Percentiles rank a stretch among this genome's conserved stretches.
phyloP scores from a whole-genome alignment of 2,888 invertebrate genomes.

The Dorcus parallelipipedus region DNA sequence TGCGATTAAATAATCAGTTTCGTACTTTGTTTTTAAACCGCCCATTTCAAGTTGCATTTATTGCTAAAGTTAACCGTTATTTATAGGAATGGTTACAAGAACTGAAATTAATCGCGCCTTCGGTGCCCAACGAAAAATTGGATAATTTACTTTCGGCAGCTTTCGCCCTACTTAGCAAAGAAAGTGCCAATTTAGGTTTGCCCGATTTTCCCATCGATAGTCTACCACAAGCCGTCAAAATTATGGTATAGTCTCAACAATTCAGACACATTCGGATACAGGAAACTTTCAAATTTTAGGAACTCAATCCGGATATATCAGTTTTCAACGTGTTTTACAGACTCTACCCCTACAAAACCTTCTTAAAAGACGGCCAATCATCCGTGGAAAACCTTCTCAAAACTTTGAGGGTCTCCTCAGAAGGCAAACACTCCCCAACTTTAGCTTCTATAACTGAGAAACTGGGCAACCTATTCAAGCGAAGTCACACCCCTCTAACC shows the following conservation, averaged over 20 bases:
- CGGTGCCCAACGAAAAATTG: conserved; percentile 54
- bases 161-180: conserved; percentile 74
- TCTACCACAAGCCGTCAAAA: conserved; percentile 61
- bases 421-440: conserved; percentile 5
- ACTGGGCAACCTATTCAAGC: conserved; percentile 16
- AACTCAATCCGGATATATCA: conserved; percentile 64
- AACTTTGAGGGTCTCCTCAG: conserved; percentile 54
- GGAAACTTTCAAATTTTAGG: conserved; percentile 52
- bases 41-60: no score
- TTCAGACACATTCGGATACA: no score
- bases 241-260: conserved; percentile 56
- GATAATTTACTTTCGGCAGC: conserved; percentile 72
- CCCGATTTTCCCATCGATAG: conserved; percentile 91
- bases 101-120: conserved; percentile 52
- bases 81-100: conserved; percentile 57
- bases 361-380: conserved; percentile 72
- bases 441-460: conserved; percentile 12
- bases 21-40: no score
- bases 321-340: conserved; percentile 68
- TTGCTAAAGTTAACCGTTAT: not conserved
- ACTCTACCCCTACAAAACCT: conserved; percentile 79
- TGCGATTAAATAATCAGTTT: not conserved
- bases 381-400: conserved; percentile 70
- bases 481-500: conserved; percentile 6
- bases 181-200: conserved; percentile 66